Percentiles rank a stretch among this genome's conserved stretches.
These are phyloP conservation scores for Ceratotherium simum DNA, from an alignment of 2,113 vertebrate genomes.

Conservation along the genomic window DNA sequence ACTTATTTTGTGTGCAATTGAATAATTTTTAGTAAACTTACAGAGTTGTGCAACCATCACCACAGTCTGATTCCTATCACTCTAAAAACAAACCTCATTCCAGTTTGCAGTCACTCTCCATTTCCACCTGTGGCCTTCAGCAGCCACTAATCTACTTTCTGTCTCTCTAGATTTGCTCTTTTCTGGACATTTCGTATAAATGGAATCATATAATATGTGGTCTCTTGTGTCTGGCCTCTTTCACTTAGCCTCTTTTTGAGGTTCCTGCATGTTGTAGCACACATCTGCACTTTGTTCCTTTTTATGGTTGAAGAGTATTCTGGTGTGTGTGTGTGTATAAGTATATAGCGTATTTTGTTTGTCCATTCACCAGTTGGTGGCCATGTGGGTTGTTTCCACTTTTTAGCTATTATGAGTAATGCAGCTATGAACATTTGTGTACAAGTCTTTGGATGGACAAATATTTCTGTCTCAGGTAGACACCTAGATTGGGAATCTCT, in stretches of 20 bases:
- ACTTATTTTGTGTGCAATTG: background rate
- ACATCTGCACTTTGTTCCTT: background rate
- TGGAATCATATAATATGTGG: background rate
- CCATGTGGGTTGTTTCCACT: background rate
- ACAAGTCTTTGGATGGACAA: background rate
- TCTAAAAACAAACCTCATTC: background rate
- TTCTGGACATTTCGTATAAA: background rate
- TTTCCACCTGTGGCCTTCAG: background rate
- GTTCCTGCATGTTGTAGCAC: background rate
- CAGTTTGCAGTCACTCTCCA: background rate
- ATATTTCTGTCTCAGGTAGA: background rate
- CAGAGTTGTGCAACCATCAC: background rate
- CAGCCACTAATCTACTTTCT: background rate
- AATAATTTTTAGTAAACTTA: background rate
- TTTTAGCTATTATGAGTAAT: background rate
- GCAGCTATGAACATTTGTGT: background rate
- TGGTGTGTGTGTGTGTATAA: no score
- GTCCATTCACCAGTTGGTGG: background rate
- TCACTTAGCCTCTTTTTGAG: background rate
- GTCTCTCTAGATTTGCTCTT: background rate
- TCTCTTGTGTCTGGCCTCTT: background rate
- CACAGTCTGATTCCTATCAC: background rate
- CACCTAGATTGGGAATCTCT: background rate
- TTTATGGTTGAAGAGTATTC: background rate
- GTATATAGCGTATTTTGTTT: background rate